phyloP scores from a whole-genome alignment of 2,888 invertebrate species.

The Euzetes globulus region DNA sequence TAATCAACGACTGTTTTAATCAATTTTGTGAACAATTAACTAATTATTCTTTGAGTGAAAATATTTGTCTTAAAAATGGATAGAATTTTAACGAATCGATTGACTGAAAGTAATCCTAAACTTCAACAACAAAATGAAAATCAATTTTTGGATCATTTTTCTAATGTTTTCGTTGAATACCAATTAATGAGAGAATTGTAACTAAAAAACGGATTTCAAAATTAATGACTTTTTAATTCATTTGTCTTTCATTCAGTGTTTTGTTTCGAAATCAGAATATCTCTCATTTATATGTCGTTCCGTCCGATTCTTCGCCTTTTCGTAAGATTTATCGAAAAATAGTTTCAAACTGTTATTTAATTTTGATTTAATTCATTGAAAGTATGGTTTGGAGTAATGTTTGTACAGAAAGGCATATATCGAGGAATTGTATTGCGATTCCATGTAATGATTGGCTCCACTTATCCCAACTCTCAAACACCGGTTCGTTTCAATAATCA shows the following conservation, averaged over 20 bases:
- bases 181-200: conserved; percentile 33
- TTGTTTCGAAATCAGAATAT: conserved; percentile 75
- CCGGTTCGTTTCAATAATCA: conserved; percentile 59
- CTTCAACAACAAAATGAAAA: background rate
- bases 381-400: conserved; percentile 88
- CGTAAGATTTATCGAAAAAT: conserved; percentile 54
- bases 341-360: background rate
- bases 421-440: conserved; percentile 86
- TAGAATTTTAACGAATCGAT: background rate
- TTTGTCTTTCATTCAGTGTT: conserved; percentile 56
- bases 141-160: background rate
- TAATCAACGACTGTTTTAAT: no score
- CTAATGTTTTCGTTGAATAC: conserved; percentile 20
- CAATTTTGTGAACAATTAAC: no score
- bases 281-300: conserved; percentile 84
- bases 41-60: background rate
- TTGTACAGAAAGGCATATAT: conserved; percentile 78
- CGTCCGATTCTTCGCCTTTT: conserved; percentile 72
- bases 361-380: conserved; percentile 46
- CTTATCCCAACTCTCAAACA: conserved; percentile 74
- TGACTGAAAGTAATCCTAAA: background rate
- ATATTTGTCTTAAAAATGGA: background rate
- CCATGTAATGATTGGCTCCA: conserved; percentile 71
- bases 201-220: background rate
- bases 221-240: background rate